phyloP scores from a whole-genome alignment of 1,140 invertebrate species.

The Stegodyphus mimosarum region DNA sequence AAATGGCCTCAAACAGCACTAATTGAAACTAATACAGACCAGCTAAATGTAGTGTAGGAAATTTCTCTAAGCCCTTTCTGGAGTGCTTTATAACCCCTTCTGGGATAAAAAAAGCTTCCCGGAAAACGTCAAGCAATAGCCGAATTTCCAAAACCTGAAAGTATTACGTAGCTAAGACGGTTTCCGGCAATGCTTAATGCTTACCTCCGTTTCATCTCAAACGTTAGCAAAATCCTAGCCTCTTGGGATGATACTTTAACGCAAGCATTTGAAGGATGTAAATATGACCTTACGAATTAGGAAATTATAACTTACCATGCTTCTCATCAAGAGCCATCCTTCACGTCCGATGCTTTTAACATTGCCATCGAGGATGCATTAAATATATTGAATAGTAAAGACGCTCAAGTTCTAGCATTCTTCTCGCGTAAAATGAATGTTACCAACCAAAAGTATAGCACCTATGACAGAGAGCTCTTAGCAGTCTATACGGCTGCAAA shows the following conservation, averaged over 20 bases:
- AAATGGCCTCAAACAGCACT: too few relatives aligned
- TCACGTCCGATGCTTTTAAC: conserved; percentile 29
- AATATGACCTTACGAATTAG: not conserved
- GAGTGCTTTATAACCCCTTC: too few relatives aligned
- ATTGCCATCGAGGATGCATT: not conserved
- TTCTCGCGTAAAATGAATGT: conserved; percentile 67
- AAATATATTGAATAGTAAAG: not conserved
- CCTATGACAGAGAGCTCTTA: too few relatives aligned
- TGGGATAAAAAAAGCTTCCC: too few relatives aligned
- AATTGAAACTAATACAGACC: too few relatives aligned
- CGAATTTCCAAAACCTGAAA: conserved; percentile 65
- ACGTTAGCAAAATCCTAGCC: conserved; percentile 19
- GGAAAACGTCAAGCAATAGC: too few relatives aligned
- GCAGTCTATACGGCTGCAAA: conserved; percentile 63
- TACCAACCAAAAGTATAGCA: conserved; percentile 66
- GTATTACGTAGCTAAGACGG: conserved; percentile 65
- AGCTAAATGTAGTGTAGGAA: too few relatives aligned
- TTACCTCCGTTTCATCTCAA: conserved; percentile 67
- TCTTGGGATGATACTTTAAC: not conserved
- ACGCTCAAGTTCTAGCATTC: conserved; percentile 62
- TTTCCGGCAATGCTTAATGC: conserved; percentile 68
- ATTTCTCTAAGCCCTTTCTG: too few relatives aligned
- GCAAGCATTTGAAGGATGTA: not conserved
- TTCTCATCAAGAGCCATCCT: not conserved
- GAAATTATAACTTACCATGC: too few relatives aligned